Base-by-base conservation (phyloP, 92 coral and sea anemone species). In the Ricordea florida region DNA sequence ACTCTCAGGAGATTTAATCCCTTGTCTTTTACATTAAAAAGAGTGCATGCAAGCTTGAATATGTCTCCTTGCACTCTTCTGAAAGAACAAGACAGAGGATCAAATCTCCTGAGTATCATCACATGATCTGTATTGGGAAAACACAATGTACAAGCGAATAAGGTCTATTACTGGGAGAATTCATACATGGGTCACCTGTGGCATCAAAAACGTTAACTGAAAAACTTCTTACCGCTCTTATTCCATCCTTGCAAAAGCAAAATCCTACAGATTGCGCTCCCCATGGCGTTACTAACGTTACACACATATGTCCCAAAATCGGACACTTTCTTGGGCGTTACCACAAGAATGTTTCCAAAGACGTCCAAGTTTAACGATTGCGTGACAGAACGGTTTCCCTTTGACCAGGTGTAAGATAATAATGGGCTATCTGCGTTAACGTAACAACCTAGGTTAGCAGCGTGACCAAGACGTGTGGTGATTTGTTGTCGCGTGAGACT, bases 401-500 rank as follows among this genome's bases (percentile, higher is more conserved):
- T 70, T 40, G 31, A 27, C 77, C 77, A 70, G 11, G 66, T 23
- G 41, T 26, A 70, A 0, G 25, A 16, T 2, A 55, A 40, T 10
- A 22, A 41, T 0, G 52, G 11, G 25, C 41, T 6, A 36, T 37
- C 41, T 2, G 52, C 4, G 37, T 37, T 38, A 10, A 27, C 34
- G 42, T 70, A 70, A 53, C 77, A 70, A 53, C 77, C 77, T 5
- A 70, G 77, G 27, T 55, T 70, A 27, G 49, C 66, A 2, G 51
- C 37, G 27, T 70, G 31, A 15, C 77, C 77, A 3, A 36, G 18
- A 0, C 21, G 28, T 13, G 77, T 40, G 16, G 65, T 55, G 55
- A 70, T 38, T 37, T 70, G 51, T 56, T 10, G 35, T 37, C 65
- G 36, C 0, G 77, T 38, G 0, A 41, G 65, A 4, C 22, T 21